Evolutionary conservation across 2,888 invertebrate species (phyloP).

Genomic region (Coenonympha glycerion): DNA sequence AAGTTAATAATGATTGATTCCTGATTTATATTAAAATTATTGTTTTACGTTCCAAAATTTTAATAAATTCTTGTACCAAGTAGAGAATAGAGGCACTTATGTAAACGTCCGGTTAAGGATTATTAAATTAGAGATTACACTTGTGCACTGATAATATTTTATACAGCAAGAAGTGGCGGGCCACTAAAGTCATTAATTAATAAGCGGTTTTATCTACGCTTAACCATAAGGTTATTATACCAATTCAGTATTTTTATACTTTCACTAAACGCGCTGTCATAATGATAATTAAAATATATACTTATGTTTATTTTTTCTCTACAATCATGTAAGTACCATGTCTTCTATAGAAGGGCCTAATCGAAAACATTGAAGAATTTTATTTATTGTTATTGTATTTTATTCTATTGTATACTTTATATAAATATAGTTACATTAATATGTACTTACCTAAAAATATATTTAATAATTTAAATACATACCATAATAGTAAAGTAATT

Average conservation of each 20-base stretch:
- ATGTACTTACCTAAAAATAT: too few species aligned
- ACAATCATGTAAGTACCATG: too few species aligned
- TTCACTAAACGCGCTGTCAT: slow-evolving; percentile 15
- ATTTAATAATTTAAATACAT: too few species aligned
- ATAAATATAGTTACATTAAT: too few species aligned
- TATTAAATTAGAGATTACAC: slow-evolving; percentile 20
- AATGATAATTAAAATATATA: slow-evolving; percentile 11
- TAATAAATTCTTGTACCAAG: background rate
- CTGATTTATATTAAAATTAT: background rate
- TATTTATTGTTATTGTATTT: too few species aligned
- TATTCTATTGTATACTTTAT: too few species aligned
- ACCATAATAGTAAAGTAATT: too few species aligned
- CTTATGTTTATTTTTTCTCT: slow-evolving; percentile 16
- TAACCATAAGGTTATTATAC: background rate
- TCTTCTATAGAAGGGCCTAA: too few species aligned
- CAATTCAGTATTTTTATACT: slow-evolving; percentile 21
- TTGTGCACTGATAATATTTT: slow-evolving; percentile 22
- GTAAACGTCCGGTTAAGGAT: slow-evolving; percentile 9
- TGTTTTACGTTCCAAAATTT: too few species aligned
- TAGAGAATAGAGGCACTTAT: slow-evolving; percentile 17
- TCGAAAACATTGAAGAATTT: too few species aligned
- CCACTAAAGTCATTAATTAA: slow-evolving; percentile 17
- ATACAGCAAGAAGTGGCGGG: slow-evolving; percentile 25
- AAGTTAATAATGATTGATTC: background rate
- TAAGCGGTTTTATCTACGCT: slow-evolving; percentile 6